These are phyloP conservation scores for Rhinichthys klamathensis DNA, from an alignment of 2,113 vertebrate species.

Conservation along the genomic window DNA sequence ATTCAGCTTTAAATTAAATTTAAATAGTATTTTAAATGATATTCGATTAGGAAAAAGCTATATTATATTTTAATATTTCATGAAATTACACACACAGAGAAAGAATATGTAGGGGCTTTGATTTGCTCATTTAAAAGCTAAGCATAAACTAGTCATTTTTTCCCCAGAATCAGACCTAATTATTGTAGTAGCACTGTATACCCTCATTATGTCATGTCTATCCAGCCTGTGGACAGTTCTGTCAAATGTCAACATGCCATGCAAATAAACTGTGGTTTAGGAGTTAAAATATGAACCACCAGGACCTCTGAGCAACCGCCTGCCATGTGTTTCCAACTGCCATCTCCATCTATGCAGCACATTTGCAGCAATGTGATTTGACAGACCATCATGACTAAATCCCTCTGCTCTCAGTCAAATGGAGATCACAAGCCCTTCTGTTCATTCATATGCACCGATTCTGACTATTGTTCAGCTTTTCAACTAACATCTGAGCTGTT, in stretches of 20 bases:
- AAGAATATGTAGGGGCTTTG: background rate
- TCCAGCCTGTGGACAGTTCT: constrained; percentile 58
- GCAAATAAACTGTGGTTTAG: constrained; percentile 66
- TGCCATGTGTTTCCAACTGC: constrained; percentile 33
- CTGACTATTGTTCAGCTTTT: constrained; percentile 12
- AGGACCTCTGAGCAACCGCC: background rate
- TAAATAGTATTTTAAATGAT: background rate
- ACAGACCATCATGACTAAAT: constrained; percentile 39
- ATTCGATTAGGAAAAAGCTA: background rate
- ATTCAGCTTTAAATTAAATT: too few relatives aligned
- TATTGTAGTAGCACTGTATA: constrained; percentile 50
- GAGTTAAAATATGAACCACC: constrained; percentile 41
- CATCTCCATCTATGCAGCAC: constrained; percentile 49
- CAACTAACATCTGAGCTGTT: constrained; percentile 52
- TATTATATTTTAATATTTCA: background rate
- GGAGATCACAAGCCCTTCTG: constrained; percentile 46
- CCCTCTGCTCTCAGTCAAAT: constrained; percentile 39
- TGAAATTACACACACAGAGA: too few relatives aligned
- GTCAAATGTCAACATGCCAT: constrained; percentile 66
- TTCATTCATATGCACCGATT: constrained; percentile 25
- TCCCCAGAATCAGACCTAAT: background rate
- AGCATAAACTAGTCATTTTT: background rate
- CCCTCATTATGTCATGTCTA: constrained; percentile 57
- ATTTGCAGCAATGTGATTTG: constrained; percentile 47
- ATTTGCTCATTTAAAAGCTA: background rate